Evolutionary conservation across 2,113 vertebrate species (phyloP).

Genomic region (Leucosticte australis): DNA sequence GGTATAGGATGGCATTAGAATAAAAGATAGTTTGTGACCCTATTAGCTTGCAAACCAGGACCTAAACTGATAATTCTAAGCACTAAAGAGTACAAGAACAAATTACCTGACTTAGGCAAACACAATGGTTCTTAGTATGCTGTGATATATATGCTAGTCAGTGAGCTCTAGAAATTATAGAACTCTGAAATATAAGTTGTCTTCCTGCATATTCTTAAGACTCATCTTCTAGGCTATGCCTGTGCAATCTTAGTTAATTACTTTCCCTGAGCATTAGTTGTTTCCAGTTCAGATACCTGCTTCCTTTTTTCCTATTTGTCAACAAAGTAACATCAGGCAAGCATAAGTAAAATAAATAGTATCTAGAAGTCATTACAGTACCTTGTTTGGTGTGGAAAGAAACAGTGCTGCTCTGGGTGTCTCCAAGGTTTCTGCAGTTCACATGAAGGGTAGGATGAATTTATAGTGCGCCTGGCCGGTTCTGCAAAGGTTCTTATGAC

Average conservation of each 20-base stretch:
- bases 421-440: conserved; percentile 23
- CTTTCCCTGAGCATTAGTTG: neutral
- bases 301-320: neutral
- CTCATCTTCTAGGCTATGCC: neutral
- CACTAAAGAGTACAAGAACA: neutral
- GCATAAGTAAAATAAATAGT: neutral
- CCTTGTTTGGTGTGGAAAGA: conserved; percentile 7
- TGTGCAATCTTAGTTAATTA: neutral
- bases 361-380: conserved; percentile 28
- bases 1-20: neutral
- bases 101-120: neutral
- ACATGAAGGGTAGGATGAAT: conserved; percentile 12
- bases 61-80: neutral
- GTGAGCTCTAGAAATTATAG: neutral
- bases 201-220: neutral
- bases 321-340: neutral
- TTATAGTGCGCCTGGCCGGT: conserved; percentile 39
- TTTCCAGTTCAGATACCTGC: neutral
- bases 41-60: neutral
- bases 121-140: neutral
- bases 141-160: neutral
- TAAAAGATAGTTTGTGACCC: neutral
- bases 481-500: conserved; percentile 37
- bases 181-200: neutral
- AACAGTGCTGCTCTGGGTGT: neutral